Evolutionary conservation across 1,140 invertebrate genomes (phyloP), one percentile per base, ranked within the genome.

Genomic region (Chelonus insularis): DNA sequence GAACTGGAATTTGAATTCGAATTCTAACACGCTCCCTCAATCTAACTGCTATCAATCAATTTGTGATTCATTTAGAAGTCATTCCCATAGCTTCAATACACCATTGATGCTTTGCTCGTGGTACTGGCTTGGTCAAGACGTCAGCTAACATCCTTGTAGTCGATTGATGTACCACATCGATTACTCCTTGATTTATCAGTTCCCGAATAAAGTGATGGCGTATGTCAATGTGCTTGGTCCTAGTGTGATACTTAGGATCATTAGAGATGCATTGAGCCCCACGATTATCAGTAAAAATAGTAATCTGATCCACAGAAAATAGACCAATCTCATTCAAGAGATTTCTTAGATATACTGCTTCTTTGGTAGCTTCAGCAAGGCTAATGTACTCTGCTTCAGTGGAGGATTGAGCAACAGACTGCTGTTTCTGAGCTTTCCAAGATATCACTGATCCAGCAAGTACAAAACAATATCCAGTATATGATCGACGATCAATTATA

Each of bases 331-430:
- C 45, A 32, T 21, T 29, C 2, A 18, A 20, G 12, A 51, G 12
- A 32, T 32, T 32, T 51, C 12, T n/a, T 8, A 3, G 48, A 18
- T 51, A n/a, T n/a, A n/a, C n/a, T n/a, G n/a, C n/a, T n/a, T 51
- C 48, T 29, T 14, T 11, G 12, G n/a, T 4, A 12, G 48, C 23
- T 51, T 51, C 48, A 11, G 48, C 11, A n/a, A 32, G 14, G 32
- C 18, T 20, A n/a, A 51, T 29, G 12, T 29, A 51, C 25, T 51
- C 23, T 32, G 48, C 8, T 14, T 51, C 48, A 12, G 48, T 51
- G 11, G 23, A 32, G n/a, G 48, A 51, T n/a, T 32, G 21, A 12
- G 48, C 48, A 4, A 51, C 25, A 4, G 48, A n/a, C 7, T 16
- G 8, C n/a, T 63, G 47, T 14, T 50, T 50, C 16, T 50, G 9